Percentiles rank a stretch among this genome's conserved stretches.
Conservation (phyloP, 2,797 vertebrate genomes). For the Hoplostethus mediterraneus region DNA sequence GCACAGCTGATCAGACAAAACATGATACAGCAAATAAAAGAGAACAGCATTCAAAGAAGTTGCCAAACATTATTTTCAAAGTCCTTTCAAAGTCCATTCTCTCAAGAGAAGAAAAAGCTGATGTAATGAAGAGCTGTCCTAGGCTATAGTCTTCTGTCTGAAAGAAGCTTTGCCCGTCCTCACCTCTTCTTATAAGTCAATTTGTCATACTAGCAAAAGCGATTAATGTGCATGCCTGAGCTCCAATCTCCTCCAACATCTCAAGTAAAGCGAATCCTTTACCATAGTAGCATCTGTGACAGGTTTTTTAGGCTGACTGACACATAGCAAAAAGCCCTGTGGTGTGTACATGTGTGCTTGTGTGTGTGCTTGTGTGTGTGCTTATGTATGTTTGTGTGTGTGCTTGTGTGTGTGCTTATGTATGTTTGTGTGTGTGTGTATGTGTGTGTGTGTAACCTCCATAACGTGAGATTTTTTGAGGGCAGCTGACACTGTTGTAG, state of each 20-base stretch:
- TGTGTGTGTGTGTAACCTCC: constrained; percentile 12
- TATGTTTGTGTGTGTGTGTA: neutral
- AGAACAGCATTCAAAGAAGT: constrained; percentile 32
- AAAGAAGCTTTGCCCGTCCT: constrained; percentile 39
- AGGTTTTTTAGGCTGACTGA: neutral
- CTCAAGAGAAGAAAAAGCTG: constrained; percentile 18
- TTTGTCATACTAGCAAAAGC: constrained; percentile 28
- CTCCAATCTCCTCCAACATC: constrained; percentile 24
- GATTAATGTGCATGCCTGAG: constrained; percentile 25
- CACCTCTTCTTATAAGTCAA: constrained; percentile 17
- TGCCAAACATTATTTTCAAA: constrained; percentile 38
- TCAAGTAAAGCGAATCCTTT: constrained; percentile 7
- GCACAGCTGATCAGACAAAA: constrained; percentile 42
- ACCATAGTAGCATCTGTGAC: neutral
- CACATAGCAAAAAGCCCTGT: too few species aligned
- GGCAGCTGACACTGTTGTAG: constrained; percentile 32
- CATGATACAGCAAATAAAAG: constrained; percentile 32
- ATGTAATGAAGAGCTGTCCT: constrained; percentile 52
- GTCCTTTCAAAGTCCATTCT: constrained; percentile 21
- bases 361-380: neutral
- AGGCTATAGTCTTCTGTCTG: constrained; percentile 28
- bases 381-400: neutral
- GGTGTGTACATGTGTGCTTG: neutral
- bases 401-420: neutral
- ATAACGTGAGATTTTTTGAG: constrained; percentile 24